Evolutionary conservation across 2,888 invertebrate genomes (phyloP), one percentile per base, ranked within the genome.

Genomic region (Magallana nippona): DNA sequence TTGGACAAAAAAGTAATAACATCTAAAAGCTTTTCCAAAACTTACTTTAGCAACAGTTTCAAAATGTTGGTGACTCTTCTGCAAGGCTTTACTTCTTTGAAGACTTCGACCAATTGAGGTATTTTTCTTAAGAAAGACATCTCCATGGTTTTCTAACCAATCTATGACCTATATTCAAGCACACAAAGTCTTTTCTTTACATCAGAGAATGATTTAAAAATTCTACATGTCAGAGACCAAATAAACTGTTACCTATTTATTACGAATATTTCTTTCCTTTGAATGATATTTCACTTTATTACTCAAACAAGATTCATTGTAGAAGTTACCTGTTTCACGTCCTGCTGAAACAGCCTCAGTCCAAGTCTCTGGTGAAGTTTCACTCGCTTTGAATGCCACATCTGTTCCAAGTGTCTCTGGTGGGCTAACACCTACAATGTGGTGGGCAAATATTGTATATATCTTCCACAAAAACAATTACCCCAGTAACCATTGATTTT

Each of bases 31-130:
- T 3, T 44, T 44, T 44, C 44, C 8, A 5, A 44, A 15, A 22
- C 95, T 95, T 95, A 98, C 98, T 96, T 98, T 97, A 79, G 98
- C 98, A 86, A 99, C 99, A 94, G 98, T 98, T 95, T 99, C 99
- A 94, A 99, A 99, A 95, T 99, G 98, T 94, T 98, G 98, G 94
- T 99, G 99, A 94, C 98, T 98, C 95, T 98, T 98, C 95, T 99
- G 98, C 94, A 99, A 97, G 11, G 98, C 98, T 91, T 98, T 96
- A 77, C 99, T 98, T 94, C 98, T 98, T 94, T 98, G 98, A 90
- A 99, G 95, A 95, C 98, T 98, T 90, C 98, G 96, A 84, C 99
- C 99, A 88, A 99, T 98, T 79, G 98, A 98, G n/a, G 97, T 97
- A 94, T 99, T 99, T 94, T 99, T 99, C 91, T 97, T 96, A 82